Percentiles rank a stretch among this genome's conserved stretches.
phyloP scores from a whole-genome alignment of 2,888 invertebrate species.

The Metacarcinus magister region DNA sequence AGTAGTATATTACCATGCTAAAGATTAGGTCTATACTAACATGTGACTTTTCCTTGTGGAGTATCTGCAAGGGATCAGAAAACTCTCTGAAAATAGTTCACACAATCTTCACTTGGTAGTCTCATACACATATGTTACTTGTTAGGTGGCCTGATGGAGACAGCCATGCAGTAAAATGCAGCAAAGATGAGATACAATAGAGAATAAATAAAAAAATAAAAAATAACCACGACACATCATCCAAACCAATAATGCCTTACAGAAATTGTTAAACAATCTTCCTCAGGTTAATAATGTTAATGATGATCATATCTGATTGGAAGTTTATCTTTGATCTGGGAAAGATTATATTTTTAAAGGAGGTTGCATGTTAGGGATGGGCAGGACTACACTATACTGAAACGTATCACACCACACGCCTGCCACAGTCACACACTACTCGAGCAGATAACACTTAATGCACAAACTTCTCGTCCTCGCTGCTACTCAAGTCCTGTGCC shows the following conservation, averaged over 20 bases:
- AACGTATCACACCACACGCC: constrained; percentile 52
- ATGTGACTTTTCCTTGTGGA: constrained; percentile 81
- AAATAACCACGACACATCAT: not conserved
- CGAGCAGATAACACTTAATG: constrained; percentile 71
- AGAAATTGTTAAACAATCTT: not conserved
- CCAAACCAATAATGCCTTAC: not conserved
- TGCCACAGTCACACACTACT: constrained; percentile 69
- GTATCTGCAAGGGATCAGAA: constrained; percentile 78
- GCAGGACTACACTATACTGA: constrained; percentile 44
- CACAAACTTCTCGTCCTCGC: constrained; percentile 82
- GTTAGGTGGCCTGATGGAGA: constrained; percentile 43
- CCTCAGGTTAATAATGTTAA: not conserved
- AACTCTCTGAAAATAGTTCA: constrained; percentile 68
- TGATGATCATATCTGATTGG: not conserved
- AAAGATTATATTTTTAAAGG: not conserved
- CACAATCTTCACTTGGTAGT: not conserved
- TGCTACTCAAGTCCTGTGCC: constrained; percentile 79
- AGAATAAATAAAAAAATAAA: constrained; percentile 23
- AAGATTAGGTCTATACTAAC: constrained; percentile 80
- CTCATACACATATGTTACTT: constrained; percentile 54
- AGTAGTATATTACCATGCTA: constrained; percentile 46
- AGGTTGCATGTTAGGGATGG: constrained; percentile 5
- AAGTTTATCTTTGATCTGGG: constrained; percentile 20
- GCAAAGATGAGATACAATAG: constrained; percentile 55
- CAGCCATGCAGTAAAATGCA: constrained; percentile 68